Evolutionary conservation across 53 echinoderm and acorn worm genomes (phyloP).

Genomic region (Pentamera pediparva): DNA sequence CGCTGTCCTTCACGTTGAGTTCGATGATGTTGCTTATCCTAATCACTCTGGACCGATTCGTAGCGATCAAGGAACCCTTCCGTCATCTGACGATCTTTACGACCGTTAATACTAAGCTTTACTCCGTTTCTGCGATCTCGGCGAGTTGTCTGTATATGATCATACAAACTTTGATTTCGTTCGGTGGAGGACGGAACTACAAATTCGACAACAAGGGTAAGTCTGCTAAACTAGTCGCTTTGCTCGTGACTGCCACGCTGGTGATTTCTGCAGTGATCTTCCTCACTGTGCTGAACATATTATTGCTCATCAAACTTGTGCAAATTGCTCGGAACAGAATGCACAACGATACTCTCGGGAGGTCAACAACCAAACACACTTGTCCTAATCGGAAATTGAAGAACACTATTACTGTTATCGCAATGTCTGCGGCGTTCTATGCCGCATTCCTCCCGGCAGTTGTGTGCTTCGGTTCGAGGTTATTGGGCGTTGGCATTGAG

Average conservation of each 20-base stretch:
- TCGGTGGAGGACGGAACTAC: background rate
- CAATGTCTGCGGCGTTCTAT: slow-evolving; percentile 5
- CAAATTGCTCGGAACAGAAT: too few species aligned
- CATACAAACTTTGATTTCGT: background rate
- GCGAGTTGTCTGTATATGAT: background rate
- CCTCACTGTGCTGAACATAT: background rate
- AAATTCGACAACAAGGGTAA: too few species aligned
- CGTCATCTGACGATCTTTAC: slow-evolving; percentile 2
- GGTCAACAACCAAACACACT: too few species aligned
- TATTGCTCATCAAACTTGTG: too few species aligned
- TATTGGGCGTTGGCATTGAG: background rate
- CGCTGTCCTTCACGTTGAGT: slow-evolving; percentile 10
- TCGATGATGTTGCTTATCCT: background rate
- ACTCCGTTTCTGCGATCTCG: background rate
- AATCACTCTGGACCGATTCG: background rate
- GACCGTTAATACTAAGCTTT: background rate
- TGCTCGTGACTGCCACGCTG: background rate
- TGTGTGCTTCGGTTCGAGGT: background rate
- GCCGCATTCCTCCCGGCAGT: background rate
- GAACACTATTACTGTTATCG: background rate
- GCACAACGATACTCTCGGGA: too few species aligned
- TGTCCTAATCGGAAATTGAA: background rate
- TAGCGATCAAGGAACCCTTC: background rate
- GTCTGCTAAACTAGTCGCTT: background rate
- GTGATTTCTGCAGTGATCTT: background rate